Evolutionary conservation across 2,113 vertebrate species (phyloP), one percentile per base, ranked within the genome.

Genomic region (Callithrix jacchus): DNA sequence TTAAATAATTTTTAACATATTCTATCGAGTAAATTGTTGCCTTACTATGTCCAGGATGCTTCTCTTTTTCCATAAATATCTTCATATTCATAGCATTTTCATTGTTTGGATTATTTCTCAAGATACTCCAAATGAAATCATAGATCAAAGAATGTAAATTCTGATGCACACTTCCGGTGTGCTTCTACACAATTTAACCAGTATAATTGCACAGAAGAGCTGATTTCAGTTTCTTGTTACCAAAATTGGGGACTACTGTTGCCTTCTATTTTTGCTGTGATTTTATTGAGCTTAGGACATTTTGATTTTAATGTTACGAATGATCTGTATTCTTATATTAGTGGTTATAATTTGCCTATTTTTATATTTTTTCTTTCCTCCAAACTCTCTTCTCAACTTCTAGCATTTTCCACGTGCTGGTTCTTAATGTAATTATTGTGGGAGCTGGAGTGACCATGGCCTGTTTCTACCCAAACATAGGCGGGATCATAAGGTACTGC

Each of bases 381-480:
- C 58, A 80, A 86, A 94, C 68, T 80, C 16, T 97, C 21, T 97
- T 97, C 13, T 84, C 80, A 37, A 68, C 66, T 45, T 86, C 0
- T 95, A 99, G 99, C 87, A 92, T 99, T 97, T 97, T 99, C 96
- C 99, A 99, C 3, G 99, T 99, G 89, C 97, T 99, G 32, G 0
- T 97, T 54, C 98, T 99, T 97, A 99, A 99, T 91, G 0, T 99
- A 35, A 8, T 99, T 3, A 97, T 99, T 82, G 99, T 99, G 93
- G 99, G 98, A 97, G 96, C 98, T 97, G 99, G 99, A 73, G 99
- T 99, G 81, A 97, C 98, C 74, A 99, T 99, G 99, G 99, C 99
- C 97, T 99, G 95, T 98, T 99, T 99, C 97, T 99, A 99, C 97
- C 99, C 99, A 49, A 99, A 99, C 96, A 99, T 99, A 66, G 99